Conservation (phyloP, 2,888 invertebrate species). For the Synergus itoensis region DNA sequence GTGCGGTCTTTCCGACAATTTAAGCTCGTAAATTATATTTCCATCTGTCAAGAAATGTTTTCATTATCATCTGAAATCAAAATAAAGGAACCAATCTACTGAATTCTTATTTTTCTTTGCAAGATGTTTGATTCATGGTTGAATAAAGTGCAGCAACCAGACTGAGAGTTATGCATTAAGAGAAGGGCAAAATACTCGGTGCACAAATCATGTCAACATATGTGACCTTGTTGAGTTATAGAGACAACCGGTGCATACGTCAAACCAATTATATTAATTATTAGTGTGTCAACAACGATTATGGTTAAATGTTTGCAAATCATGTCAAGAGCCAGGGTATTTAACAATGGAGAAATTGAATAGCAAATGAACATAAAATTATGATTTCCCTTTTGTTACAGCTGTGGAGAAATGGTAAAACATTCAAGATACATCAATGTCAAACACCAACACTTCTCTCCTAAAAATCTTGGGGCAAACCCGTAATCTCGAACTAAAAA, state of each 20-base stretch:
- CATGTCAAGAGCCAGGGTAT: neutral
- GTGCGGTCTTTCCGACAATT: neutral
- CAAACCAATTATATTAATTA: neutral
- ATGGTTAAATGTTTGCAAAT: neutral
- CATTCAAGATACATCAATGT: conserved; percentile 23
- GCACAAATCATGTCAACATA: neutral
- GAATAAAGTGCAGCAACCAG: neutral
- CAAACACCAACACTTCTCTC: neutral
- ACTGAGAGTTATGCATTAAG: neutral
- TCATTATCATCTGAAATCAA: neutral
- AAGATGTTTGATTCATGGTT: neutral
- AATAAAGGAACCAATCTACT: neutral
- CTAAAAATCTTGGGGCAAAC: conserved; percentile 1
- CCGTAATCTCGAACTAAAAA: conserved; percentile 11
- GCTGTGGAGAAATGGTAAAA: neutral
- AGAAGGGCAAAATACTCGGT: neutral
- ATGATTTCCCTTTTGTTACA: too few relatives aligned
- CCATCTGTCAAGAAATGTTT: neutral
- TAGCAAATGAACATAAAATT: neutral
- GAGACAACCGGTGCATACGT: neutral
- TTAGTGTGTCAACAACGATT: neutral
- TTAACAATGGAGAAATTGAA: neutral
- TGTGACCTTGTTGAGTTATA: neutral
- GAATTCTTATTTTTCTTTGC: neutral
- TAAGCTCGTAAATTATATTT: neutral